Base-by-base conservation (phyloP, 2,888 invertebrate genomes). In the Marronus borbonicus region DNA sequence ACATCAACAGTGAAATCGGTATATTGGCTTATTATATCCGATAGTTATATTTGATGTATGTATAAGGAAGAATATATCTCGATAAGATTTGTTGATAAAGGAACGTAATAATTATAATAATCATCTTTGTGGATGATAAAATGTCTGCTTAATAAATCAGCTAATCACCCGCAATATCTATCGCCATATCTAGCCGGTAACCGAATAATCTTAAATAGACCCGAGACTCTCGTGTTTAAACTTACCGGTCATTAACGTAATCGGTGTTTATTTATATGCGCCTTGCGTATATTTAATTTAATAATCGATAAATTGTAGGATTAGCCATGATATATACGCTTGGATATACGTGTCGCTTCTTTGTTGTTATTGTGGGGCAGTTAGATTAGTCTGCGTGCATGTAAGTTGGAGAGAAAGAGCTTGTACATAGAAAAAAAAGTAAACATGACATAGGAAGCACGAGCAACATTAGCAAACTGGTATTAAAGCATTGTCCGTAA, bases 261-360 rank as follows among this genome's bases (percentile, higher is more conserved):
- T 65, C 65, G 65, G 17, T 44, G n/a, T 65, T 68, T 50, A 49
- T 50, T 68, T 68, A 68, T 50, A 24, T 28, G 50, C 20, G 10
- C 24, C 5, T 24, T 44, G 44, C 44, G 44, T 12, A 49, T 20
- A 44, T 60, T 20, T 75, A 69, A 76, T 69, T 76, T 76, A 69
- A 69, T 69, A 68, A 69, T 76, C 68, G 58, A 69, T 69, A 76
- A 68, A 68, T 76, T 65, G 52, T n/a, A 76, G 52, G 44, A 50
- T 76, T 76, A 31, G 12, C 39, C 1, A 58, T 72, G 17, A 72
- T 58, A 52, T 72, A 72, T 60, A 36, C 7, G 44, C 44, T 52
- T 39, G 39, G 39, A 39, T 39, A 44, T 65, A 39, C 36, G 10
- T 44, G 12, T 44, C 44, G 44, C 44, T 44, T 44, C 44, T 44